Evolutionary conservation across 2,113 vertebrate genomes (phyloP).

Genomic region (Phodopus roborovskii): DNA sequence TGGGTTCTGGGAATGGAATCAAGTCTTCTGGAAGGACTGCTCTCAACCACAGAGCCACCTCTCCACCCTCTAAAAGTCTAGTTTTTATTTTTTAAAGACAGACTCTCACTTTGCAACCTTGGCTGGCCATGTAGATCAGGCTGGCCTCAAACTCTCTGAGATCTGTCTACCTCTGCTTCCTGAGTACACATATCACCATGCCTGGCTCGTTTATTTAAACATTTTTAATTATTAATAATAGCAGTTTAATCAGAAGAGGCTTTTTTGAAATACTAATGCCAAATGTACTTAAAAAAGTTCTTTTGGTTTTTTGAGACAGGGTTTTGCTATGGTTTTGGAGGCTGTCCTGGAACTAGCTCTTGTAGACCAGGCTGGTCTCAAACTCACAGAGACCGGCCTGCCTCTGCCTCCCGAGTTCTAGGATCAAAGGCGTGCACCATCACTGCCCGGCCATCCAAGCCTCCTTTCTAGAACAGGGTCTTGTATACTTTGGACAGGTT

Average conservation of each 20-base stretch:
- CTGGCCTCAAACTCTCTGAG: background rate
- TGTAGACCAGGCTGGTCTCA: too few species aligned
- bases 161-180: background rate
- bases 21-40: background rate
- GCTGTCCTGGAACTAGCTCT: too few species aligned
- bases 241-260: background rate
- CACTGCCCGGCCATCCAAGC: background rate
- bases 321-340: too few species aligned
- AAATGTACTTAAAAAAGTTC: too few species aligned
- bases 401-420: too few species aligned
- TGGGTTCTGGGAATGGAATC: background rate
- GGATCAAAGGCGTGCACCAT: too few species aligned
- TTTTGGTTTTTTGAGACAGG: too few species aligned
- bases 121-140: background rate
- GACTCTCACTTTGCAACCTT: background rate
- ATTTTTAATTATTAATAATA: background rate
- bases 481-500: too few species aligned
- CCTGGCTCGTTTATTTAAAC: background rate
- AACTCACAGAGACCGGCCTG: too few species aligned
- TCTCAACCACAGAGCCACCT: background rate
- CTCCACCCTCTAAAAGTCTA: background rate
- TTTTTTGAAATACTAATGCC: background rate
- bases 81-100: background rate
- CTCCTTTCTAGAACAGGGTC: background rate
- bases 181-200: background rate